A percentile compares a stretch with the other conserved stretches of the same genome.
phyloP scores from a whole-genome alignment of 2,888 invertebrate species.

The Iphiclides podalirius region DNA sequence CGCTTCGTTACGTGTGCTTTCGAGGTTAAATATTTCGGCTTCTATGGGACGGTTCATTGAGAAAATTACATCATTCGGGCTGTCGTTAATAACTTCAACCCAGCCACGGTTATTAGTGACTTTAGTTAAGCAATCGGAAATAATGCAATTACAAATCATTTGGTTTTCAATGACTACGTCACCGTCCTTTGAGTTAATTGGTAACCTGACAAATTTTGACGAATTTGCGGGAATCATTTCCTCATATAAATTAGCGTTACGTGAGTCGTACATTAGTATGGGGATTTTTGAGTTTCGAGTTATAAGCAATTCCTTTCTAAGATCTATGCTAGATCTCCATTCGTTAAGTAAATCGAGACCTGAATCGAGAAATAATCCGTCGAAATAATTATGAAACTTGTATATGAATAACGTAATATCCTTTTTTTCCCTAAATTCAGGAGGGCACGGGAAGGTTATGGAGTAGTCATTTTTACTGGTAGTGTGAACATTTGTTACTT shows the following conservation, averaged over 20 bases:
- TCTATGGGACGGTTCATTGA: not conserved
- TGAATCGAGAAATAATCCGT: not conserved
- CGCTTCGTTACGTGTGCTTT: not conserved
- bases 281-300: too few species aligned
- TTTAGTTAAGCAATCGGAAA: not conserved
- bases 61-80: not conserved
- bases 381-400: not conserved
- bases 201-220: slow-evolving; percentile 9
- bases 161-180: slow-evolving; percentile 16
- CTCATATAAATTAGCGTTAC: too few species aligned
- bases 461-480: not conserved
- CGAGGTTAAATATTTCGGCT: not conserved
- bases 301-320: slow-evolving; percentile 6
- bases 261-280: too few species aligned
- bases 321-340: slow-evolving; percentile 9
- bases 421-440: not conserved
- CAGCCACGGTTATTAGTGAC: not conserved
- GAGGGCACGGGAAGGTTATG: too few species aligned
- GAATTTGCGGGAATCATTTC: not conserved
- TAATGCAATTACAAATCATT: not conserved
- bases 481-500: not conserved
- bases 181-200: slow-evolving; percentile 23
- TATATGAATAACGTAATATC: not conserved
- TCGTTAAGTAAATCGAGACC: slow-evolving; percentile 10
- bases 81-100: not conserved